Evolutionary conservation across 2,888 invertebrate species (phyloP).

Genomic region (Drosophila rellima): DNA sequence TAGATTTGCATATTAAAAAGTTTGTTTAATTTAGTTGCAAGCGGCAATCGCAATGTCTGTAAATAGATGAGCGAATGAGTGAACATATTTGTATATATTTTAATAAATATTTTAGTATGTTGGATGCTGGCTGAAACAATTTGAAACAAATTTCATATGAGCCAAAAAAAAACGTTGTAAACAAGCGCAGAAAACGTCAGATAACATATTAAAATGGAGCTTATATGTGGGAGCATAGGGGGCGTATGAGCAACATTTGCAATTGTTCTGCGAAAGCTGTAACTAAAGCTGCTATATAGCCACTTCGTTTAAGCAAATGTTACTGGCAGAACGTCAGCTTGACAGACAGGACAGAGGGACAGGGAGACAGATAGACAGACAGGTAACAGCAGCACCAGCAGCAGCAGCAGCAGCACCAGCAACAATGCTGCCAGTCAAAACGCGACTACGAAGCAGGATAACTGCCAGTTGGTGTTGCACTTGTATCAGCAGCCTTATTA

Average conservation of each 20-base stretch:
- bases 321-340: slow-evolving; percentile 59
- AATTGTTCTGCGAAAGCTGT: slow-evolving; percentile 5
- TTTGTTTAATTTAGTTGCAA: slow-evolving; percentile 56
- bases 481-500: slow-evolving; percentile 22
- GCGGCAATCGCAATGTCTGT: slow-evolving; percentile 19
- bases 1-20: slow-evolving; percentile 53
- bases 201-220: slow-evolving; percentile 71
- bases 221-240: slow-evolving; percentile 20
- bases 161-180: slow-evolving; percentile 58
- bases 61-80: slow-evolving; percentile 1
- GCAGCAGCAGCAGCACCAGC: slow-evolving; percentile 7
- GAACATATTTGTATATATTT: slow-evolving; percentile 41
- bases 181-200: slow-evolving; percentile 62
- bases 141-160: slow-evolving; percentile 67
- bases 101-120: slow-evolving; percentile 74
- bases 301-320: slow-evolving; percentile 59
- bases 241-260: slow-evolving; percentile 50
- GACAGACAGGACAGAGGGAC: slow-evolving; percentile 43
- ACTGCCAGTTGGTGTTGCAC: slow-evolving; percentile 52
- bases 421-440: slow-evolving; percentile 16
- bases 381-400: slow-evolving; percentile 8
- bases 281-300: slow-evolving; percentile 19
- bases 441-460: slow-evolving; percentile 25
- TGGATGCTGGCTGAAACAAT: slow-evolving; percentile 57
- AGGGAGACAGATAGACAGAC: neutral